Conservation (phyloP, 1,140 invertebrate species). For the Wiebesia pumilae region DNA sequence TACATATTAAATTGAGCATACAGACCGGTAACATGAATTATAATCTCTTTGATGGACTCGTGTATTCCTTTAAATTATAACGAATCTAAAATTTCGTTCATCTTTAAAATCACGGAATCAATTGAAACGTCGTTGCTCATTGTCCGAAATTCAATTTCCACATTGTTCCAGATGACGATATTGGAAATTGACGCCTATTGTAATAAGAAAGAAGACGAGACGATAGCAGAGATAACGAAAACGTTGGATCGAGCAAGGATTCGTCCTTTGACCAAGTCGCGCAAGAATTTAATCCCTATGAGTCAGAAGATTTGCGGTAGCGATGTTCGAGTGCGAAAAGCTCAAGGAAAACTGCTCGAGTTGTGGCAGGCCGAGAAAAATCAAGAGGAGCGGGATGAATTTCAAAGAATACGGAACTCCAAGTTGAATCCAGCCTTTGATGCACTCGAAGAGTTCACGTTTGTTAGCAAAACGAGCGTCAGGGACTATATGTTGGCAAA, state of each 20-base stretch:
- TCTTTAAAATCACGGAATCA: too few relatives aligned
- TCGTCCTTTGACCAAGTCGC: background rate
- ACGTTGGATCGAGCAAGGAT: conserved; percentile 49
- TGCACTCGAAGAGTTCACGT: conserved; percentile 59
- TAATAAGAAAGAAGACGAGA: background rate
- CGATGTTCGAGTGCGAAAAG: conserved; percentile 53
- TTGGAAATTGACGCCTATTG: conserved; percentile 14
- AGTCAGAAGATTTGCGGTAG: conserved; percentile 46
- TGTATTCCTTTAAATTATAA: too few relatives aligned
- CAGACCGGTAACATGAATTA: too few relatives aligned
- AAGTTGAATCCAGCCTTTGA: conserved; percentile 54
- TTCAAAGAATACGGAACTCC: conserved; percentile 58
- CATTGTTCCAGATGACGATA: conserved; percentile 16
- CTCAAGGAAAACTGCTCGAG: conserved; percentile 55
- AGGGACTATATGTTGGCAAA: conserved; percentile 54
- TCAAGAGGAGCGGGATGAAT: conserved; percentile 53
- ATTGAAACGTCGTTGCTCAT: too few relatives aligned
- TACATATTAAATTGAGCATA: too few relatives aligned
- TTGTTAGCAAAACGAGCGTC: conserved; percentile 59
- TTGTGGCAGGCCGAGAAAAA: conserved; percentile 39
- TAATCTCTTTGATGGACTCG: too few relatives aligned
- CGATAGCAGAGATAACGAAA: conserved; percentile 36
- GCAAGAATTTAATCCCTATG: background rate
- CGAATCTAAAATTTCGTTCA: too few relatives aligned
- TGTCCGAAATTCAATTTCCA: too few relatives aligned